Evolutionary conservation across 2,113 vertebrate species (phyloP).

Genomic region (Notothenia coriiceps): DNA sequence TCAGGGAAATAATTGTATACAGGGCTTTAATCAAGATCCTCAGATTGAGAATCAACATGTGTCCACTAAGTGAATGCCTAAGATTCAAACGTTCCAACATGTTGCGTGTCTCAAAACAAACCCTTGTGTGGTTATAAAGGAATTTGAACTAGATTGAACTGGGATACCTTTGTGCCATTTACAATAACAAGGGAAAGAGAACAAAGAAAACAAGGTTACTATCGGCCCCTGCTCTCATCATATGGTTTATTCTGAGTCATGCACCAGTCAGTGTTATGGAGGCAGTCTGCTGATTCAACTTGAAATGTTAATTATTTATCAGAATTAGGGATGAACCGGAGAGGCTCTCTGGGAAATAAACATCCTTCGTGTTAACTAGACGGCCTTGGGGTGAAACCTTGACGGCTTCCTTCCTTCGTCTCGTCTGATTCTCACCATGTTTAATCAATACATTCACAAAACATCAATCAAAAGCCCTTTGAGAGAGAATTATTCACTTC

Average conservation of each 20-base stretch:
- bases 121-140: not conserved
- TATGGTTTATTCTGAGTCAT: too few species aligned
- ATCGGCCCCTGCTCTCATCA: not conserved
- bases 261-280: not conserved
- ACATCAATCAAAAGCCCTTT: not conserved
- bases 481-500: not conserved
- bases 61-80: too few species aligned
- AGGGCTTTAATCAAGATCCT: too few species aligned
- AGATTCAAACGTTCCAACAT: not conserved
- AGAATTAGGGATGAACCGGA: not conserved
- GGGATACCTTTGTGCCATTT: not conserved
- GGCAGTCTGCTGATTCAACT: not conserved
- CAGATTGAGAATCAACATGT: too few species aligned
- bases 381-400: slow-evolving; percentile 3
- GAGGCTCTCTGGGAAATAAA: slow-evolving; percentile 31
- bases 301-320: slow-evolving; percentile 22
- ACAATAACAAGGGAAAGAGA: not conserved
- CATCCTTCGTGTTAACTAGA: slow-evolving; percentile 3
- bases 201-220: not conserved
- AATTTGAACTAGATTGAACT: not conserved
- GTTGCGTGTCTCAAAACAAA: too few species aligned
- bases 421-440: slow-evolving; percentile 3
- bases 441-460: slow-evolving; percentile 12
- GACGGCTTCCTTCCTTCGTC: slow-evolving; percentile 19
- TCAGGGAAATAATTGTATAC: too few species aligned